phyloP scores from a whole-genome alignment of 2,113 vertebrate genomes.

The Uropsilus gracilis region DNA sequence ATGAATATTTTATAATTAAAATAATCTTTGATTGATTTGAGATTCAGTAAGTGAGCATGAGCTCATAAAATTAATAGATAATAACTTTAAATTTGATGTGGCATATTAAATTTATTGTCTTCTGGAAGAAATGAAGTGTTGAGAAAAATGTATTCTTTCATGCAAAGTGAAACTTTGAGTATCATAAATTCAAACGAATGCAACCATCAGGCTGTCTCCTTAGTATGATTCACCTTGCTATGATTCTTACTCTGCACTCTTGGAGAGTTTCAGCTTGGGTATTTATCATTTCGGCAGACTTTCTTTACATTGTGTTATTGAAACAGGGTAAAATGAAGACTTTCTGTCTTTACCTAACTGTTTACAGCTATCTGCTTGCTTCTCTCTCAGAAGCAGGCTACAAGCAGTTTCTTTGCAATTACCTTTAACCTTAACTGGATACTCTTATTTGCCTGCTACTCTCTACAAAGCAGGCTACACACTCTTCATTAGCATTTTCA shows the following conservation, averaged over 20 bases:
- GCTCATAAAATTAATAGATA: background rate
- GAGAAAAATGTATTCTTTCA: background rate
- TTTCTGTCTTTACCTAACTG: no score
- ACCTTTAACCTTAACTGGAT: no score
- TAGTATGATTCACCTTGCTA: background rate
- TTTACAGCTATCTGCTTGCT: no score
- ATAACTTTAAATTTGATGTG: background rate
- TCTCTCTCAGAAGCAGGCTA: no score
- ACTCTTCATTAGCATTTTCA: no score
- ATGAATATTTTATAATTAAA: background rate
- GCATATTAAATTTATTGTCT: background rate
- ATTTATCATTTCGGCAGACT: background rate
- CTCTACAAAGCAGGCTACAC: no score
- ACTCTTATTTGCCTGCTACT: no score
- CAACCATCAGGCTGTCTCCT: background rate
- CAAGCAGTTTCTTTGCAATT: no score
- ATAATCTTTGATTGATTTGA: background rate
- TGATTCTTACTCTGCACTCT: background rate
- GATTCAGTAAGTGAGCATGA: background rate
- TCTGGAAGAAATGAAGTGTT: background rate
- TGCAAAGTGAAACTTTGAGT: background rate
- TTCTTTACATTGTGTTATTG: background rate
- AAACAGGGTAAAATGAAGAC: no score
- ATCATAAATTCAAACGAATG: background rate
- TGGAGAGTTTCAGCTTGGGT: background rate